Percentiles rank a stretch among this genome's conserved stretches.
Conservation (phyloP, 2,113 vertebrate genomes). For the Pandion haliaetus region DNA sequence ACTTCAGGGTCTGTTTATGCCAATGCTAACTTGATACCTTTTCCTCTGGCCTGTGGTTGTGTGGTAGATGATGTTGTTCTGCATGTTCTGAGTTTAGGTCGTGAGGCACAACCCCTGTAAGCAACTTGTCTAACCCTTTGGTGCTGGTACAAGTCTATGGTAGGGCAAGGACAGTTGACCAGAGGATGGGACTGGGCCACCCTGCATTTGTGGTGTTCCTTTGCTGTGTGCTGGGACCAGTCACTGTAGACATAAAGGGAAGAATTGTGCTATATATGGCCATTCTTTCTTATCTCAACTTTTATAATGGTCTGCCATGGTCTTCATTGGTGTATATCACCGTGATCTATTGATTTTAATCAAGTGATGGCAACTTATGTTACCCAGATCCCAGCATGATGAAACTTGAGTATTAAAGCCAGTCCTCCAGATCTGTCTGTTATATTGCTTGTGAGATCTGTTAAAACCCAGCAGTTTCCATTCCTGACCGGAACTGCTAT, state of each 20-base stretch:
- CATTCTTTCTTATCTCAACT: not conserved
- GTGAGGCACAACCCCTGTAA: not conserved
- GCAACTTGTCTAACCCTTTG: not conserved
- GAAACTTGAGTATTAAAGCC: not conserved
- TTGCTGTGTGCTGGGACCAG: not conserved
- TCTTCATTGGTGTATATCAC: not conserved
- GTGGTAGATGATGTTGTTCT: not conserved
- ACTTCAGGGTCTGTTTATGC: not conserved
- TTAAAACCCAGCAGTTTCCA: not conserved
- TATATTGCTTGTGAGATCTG: accelerated
- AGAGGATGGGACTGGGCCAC: not conserved
- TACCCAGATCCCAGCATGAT: not conserved
- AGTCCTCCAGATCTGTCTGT: not conserved
- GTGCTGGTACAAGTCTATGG: not conserved
- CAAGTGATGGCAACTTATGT: not conserved
- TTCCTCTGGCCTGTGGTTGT: not conserved
- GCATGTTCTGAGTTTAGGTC: not conserved
- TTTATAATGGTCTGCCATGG: not conserved
- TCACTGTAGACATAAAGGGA: not conserved
- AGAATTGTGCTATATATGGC: not conserved
- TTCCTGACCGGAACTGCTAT: not conserved
- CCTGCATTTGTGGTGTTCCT: not conserved
- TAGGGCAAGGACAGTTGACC: not conserved
- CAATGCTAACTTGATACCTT: not conserved
- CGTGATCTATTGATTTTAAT: not conserved